These are phyloP conservation scores for Scaptomyza tumidula DNA, from an alignment of 2,888 invertebrate genomes.

Conservation along the genomic window DNA sequence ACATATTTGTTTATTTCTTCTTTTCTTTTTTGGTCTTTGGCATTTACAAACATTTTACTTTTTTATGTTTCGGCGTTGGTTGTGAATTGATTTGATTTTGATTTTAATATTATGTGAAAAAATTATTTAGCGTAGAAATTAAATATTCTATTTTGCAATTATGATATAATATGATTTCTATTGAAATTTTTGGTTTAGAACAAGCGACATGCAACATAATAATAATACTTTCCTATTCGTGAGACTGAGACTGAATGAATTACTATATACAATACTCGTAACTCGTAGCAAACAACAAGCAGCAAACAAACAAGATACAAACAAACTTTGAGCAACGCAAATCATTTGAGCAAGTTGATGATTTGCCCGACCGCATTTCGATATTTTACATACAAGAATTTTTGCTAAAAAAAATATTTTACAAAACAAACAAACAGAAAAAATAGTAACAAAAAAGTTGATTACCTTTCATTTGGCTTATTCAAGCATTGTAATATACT, in stretches of 20 bases:
- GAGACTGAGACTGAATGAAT: slow-evolving; percentile 76
- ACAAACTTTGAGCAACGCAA: slow-evolving; percentile 18
- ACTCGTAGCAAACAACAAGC: slow-evolving; percentile 13
- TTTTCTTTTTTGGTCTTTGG: slow-evolving; percentile 28
- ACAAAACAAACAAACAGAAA: slow-evolving; percentile 5
- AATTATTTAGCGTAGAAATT: background rate
- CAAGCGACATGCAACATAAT: slow-evolving; percentile 47
- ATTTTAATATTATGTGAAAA: slow-evolving; percentile 26
- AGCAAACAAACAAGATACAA: background rate
- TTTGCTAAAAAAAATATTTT: slow-evolving; percentile 39
- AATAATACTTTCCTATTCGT: slow-evolving; percentile 77
- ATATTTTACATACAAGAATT: slow-evolving; percentile 49
- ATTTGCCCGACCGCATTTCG: slow-evolving; percentile 50
- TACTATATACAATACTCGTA: slow-evolving; percentile 64
- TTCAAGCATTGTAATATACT: slow-evolving; percentile 63
- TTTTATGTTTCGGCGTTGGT: slow-evolving; percentile 40
- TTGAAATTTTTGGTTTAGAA: background rate
- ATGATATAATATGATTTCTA: background rate
- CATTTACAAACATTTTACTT: slow-evolving; percentile 28
- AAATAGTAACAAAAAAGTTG: slow-evolving; percentile 5
- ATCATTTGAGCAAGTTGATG: slow-evolving; percentile 33
- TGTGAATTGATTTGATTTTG: slow-evolving; percentile 44
- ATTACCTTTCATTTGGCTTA: slow-evolving; percentile 35
- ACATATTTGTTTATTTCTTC: slow-evolving; percentile 66
- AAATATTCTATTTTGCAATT: background rate